Evolutionary conservation across 2,113 vertebrate genomes (phyloP), one percentile per base, ranked within the genome.

Genomic region (Mesocricetus auratus): DNA sequence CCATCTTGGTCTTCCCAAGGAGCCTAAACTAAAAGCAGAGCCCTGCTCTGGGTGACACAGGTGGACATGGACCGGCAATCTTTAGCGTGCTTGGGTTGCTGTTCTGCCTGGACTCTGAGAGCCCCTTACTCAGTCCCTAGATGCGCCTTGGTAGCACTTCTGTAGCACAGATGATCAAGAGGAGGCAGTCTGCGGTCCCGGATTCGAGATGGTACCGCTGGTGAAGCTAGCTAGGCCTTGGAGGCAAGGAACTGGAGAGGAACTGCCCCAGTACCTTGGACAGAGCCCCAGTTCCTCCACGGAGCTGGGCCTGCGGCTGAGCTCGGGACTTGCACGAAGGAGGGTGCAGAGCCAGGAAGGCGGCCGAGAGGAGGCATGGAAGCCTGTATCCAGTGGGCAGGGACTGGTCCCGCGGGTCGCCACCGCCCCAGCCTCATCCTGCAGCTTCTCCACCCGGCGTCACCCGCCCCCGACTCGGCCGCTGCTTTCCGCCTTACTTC

Each of bases 401-500:
- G 33, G 26, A 66, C 56, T 36, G 4, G 12, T n/a, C 64, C 50
- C 11, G 26, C 50, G 6, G 45, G 22, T 26, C 36, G 39, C 53
- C 53, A 3, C 53, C 3, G 31, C 73, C 45, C 62, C 75, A n/a
- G 74, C 33, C 42, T 42, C 45, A n/a, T 29, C 58, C 26, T 3
- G 47, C 7, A 19, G 11, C 13, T 0, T 5, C 36, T 22, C 36
- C 6, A 36, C 79, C 45, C 4, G n/a, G 36, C 58, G 16, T 22
- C 1, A 36, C 86, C 33, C 10, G 79, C 50, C 66, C 33, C 60
- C 16, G 12, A 36, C 69, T 60, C 22, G 22, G n/a, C 4, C 53
- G 53, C 47, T 42, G 74, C 74, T 87, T 69, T 93, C 90, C 75
- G 85, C 92, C 92, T 85, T 66, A 13, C 94, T 93, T 94, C 68